These are phyloP conservation scores for Calosoma granatense DNA, from an alignment of 1,140 invertebrate species.

Conservation along the genomic window DNA sequence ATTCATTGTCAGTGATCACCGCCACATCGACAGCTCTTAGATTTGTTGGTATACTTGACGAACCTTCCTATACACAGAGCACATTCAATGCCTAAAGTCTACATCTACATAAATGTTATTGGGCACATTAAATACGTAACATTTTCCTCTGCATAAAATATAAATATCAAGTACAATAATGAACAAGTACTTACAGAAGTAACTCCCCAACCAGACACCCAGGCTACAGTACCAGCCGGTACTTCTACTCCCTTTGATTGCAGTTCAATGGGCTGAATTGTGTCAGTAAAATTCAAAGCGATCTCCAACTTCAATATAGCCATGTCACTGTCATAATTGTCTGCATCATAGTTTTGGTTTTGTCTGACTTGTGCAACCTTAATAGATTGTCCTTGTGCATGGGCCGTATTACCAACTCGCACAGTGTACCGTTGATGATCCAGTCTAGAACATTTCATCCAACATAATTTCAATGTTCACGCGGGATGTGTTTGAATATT, in stretches of 20 bases:
- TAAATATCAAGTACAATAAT: too few species aligned
- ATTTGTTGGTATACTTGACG: background rate
- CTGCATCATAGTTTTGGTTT: background rate
- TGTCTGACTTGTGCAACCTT: background rate
- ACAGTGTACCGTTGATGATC: constrained; percentile 9
- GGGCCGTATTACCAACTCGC: constrained; percentile 29
- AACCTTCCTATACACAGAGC: background rate
- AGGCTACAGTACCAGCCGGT: constrained; percentile 19
- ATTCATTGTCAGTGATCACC: background rate
- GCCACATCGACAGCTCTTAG: background rate
- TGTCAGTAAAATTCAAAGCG: background rate
- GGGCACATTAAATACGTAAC: too few species aligned
- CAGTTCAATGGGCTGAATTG: background rate
- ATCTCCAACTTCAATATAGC: background rate
- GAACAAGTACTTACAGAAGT: constrained; percentile 13
- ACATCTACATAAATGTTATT: too few species aligned
- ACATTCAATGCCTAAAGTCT: too few species aligned
- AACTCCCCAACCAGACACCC: constrained; percentile 16
- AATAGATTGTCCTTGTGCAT: background rate
- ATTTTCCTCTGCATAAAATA: too few species aligned
- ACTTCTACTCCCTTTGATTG: background rate
- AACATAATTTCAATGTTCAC: too few species aligned
- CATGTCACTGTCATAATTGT: background rate
- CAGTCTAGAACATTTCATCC: background rate
- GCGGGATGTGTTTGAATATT: too few species aligned